Conservation (phyloP, 2,888 invertebrate genomes). For the Drosophila borborema region DNA sequence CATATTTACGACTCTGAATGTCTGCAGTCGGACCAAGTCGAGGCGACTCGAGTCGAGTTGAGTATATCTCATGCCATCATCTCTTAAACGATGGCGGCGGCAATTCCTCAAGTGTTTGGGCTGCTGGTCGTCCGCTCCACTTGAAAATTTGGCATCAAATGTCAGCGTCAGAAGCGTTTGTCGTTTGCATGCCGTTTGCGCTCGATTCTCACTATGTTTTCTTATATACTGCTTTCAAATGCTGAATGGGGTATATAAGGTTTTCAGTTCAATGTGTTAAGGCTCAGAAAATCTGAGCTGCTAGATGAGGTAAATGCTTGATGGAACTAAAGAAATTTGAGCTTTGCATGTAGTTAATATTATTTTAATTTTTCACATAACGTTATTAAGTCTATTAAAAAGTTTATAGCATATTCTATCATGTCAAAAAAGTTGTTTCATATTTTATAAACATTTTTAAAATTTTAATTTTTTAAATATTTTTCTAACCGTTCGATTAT, state of each 20-base stretch:
- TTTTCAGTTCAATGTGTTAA: not conserved
- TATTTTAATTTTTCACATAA: too few species aligned
- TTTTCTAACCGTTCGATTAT: too few species aligned
- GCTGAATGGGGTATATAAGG: not conserved
- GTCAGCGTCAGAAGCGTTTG: conserved; percentile 72
- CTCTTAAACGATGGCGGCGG: conserved; percentile 77
- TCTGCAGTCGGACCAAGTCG: conserved; percentile 33
- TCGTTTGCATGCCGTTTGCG: conserved; percentile 75
- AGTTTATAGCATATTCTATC: too few species aligned
- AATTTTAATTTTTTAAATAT: too few species aligned
- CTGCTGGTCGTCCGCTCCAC: conserved; percentile 64
- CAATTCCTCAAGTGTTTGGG: conserved; percentile 81
- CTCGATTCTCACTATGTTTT: conserved; percentile 75
- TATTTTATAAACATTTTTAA: too few species aligned
- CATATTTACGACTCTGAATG: conserved; percentile 74
- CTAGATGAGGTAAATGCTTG: too few species aligned
- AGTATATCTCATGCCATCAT: conserved; percentile 79
- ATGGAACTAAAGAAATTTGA: not conserved
- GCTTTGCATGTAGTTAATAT: too few species aligned
- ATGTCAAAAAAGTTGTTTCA: too few species aligned
- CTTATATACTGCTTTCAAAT: conserved; percentile 2
- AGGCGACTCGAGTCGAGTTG: conserved; percentile 40
- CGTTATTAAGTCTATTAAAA: too few species aligned
- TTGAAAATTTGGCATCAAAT: conserved; percentile 82
- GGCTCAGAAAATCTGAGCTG: too few species aligned